Evolutionary conservation across 2,797 vertebrate genomes (phyloP).

Genomic region (Kryptolebias ocellatus): DNA sequence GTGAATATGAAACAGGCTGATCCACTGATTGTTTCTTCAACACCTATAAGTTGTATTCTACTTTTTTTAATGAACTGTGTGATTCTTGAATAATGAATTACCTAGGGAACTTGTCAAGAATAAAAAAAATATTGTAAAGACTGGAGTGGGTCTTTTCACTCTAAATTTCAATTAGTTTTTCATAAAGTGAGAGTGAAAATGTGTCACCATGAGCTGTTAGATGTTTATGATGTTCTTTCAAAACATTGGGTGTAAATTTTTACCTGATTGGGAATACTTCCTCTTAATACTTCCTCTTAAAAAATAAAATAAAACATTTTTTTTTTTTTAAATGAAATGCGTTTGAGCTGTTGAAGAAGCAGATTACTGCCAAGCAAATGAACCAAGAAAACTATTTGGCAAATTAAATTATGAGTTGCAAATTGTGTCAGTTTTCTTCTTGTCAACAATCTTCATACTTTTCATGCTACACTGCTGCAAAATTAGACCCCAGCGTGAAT

Average conservation of each 20-base stretch:
- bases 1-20: constrained; percentile 20
- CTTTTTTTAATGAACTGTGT: constrained; percentile 54
- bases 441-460: not conserved
- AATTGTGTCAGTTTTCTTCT: not conserved
- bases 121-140: constrained; percentile 27
- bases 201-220: not conserved
- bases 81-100: constrained; percentile 58
- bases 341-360: not conserved
- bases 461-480: not conserved
- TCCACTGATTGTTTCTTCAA: constrained; percentile 7
- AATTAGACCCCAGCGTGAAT: not conserved
- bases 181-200: not conserved
- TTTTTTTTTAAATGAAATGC: constrained; percentile 4
- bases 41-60: constrained; percentile 19
- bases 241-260: not conserved
- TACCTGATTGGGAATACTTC: not conserved
- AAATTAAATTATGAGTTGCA: not conserved
- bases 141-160: constrained; percentile 6
- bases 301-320: not conserved
- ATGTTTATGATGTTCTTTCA: not conserved
- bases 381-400: constrained; percentile 8
- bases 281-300: not conserved
- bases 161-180: not conserved
- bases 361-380: constrained; percentile 6
- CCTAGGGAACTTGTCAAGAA: constrained; percentile 33